phyloP scores from a whole-genome alignment of 2,113 vertebrate genomes.

The Dolichallabes microphthalmus region DNA sequence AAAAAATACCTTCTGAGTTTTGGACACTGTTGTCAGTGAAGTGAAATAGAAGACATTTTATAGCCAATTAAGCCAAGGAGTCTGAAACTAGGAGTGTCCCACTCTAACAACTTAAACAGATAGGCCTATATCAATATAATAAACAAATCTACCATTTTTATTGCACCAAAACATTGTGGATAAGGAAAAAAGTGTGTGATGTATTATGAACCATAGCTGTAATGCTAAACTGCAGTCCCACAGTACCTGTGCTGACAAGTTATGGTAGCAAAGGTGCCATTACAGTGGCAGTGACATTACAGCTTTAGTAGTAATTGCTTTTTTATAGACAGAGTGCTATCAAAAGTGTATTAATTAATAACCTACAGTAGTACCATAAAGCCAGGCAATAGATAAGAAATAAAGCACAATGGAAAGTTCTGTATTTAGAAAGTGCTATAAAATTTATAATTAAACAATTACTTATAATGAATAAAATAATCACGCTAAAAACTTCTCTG shows the following conservation, averaged over 20 bases:
- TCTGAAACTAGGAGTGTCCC: no score
- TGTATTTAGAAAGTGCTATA: neutral
- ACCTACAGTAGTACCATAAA: neutral
- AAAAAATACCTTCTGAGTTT: neutral
- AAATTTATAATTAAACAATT: neutral
- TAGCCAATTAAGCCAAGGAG: neutral
- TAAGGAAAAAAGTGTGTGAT: neutral
- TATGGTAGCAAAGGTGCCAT: neutral
- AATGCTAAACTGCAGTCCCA: neutral
- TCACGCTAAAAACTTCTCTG: neutral
- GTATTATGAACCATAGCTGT: neutral
- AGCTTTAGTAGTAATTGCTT: neutral
- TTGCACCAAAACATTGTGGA: neutral
- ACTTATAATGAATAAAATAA: neutral
- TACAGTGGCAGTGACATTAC: neutral
- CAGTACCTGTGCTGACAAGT: neutral
- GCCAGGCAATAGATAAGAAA: neutral
- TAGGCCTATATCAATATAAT: neutral
- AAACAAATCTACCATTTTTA: neutral
- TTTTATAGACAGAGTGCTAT: constrained; percentile 3
- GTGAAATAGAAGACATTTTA: neutral
- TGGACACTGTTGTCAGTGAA: neutral
- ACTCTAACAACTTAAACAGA: neutral
- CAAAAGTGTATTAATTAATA: constrained; percentile 10
- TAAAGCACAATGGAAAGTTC: neutral